phyloP scores from a whole-genome alignment of 1,140 invertebrate species.

The Lasioglossum albipes region DNA sequence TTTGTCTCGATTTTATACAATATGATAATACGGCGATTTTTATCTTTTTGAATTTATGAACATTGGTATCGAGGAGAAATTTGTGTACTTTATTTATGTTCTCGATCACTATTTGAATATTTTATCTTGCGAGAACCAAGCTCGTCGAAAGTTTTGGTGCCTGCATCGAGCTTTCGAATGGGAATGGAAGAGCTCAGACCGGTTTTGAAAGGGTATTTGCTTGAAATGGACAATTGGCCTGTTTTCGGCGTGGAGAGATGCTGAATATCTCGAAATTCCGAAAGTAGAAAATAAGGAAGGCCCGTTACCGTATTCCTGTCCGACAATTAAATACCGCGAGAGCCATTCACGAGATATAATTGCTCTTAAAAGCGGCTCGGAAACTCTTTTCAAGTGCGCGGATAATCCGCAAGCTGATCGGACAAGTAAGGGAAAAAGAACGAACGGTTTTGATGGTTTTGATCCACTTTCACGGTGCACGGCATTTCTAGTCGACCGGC shows the following conservation, averaged over 20 bases:
- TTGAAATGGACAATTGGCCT: no score
- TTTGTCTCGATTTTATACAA: no score
- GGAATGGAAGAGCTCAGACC: no score
- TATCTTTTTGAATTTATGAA: no score
- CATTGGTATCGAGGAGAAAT: no score
- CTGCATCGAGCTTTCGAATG: no score
- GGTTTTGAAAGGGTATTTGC: no score
- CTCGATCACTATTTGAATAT: no score
- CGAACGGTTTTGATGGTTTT: slow-evolving; percentile 43
- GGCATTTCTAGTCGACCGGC: slow-evolving; percentile 32
- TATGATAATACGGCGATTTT: no score
- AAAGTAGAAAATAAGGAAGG: slow-evolving; percentile 1
- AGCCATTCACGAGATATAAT: slow-evolving; percentile 54
- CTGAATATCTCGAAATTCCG: slow-evolving; percentile 3
- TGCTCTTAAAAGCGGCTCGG: slow-evolving; percentile 48
- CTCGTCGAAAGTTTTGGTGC: no score
- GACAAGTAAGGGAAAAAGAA: slow-evolving; percentile 10
- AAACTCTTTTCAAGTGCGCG: slow-evolving; percentile 18
- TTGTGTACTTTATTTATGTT: no score
- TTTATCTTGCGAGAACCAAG: no score
- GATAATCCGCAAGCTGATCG: slow-evolving; percentile 47
- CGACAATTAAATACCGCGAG: slow-evolving; percentile 33
- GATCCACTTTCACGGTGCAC: slow-evolving; percentile 48
- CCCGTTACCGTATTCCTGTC: slow-evolving; percentile 15
- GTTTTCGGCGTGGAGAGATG: background rate